Conservation (phyloP, 2,888 invertebrate genomes). For the Sesia bembeciformis region DNA sequence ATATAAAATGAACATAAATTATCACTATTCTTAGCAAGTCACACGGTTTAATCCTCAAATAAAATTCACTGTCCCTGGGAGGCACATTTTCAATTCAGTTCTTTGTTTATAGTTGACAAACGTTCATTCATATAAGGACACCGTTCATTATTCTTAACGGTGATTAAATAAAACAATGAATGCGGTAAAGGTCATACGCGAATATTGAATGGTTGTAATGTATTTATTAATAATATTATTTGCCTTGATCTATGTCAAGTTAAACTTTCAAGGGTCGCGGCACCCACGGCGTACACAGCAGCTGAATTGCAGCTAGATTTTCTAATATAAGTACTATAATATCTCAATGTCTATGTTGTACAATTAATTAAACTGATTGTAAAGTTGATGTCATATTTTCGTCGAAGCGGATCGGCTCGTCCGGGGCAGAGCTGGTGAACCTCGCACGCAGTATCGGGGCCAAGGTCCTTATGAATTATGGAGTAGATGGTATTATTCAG, state of each 20-base stretch:
- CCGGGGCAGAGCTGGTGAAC: constrained; percentile 19
- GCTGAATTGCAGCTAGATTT: not conserved
- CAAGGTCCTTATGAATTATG: constrained; percentile 71
- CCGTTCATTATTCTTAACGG: constrained; percentile 61
- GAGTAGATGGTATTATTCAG: constrained; percentile 70
- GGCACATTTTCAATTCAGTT: constrained; percentile 27
- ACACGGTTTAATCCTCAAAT: too few species aligned
- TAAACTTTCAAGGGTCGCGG: not conserved
- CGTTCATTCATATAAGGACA: constrained; percentile 51
- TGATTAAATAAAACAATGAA: constrained; percentile 52
- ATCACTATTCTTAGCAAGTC: too few species aligned
- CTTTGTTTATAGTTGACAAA: constrained; percentile 44
- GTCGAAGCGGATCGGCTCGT: not conserved
- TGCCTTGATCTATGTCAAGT: constrained; percentile 47
- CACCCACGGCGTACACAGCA: too few species aligned
- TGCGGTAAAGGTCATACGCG: constrained; percentile 48
- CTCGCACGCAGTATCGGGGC: constrained; percentile 48
- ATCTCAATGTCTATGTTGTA: not conserved
- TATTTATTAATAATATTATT: constrained; percentile 28
- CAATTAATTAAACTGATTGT: not conserved
- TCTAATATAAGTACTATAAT: too few species aligned
- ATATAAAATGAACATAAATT: too few species aligned
- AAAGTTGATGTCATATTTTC: not conserved
- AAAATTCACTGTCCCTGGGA: constrained; percentile 2
- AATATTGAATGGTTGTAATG: constrained; percentile 31